These are phyloP conservation scores for Chymomyza procnemis DNA, from an alignment of 2,888 invertebrate species.

Conservation along the genomic window DNA sequence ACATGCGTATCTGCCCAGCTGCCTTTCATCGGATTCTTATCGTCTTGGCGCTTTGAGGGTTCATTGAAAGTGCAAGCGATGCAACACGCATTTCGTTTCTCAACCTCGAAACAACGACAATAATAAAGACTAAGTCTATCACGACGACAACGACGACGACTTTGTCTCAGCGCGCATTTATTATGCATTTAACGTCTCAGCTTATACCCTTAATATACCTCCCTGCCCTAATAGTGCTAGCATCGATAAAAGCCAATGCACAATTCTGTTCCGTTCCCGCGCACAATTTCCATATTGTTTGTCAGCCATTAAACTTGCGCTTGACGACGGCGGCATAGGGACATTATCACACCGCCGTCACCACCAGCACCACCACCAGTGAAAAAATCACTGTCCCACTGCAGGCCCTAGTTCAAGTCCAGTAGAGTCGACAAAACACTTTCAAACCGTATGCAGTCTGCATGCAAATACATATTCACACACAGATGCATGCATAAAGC, in stretches of 20 bases:
- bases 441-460: conserved; percentile 61
- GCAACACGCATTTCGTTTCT: conserved; percentile 50
- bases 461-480: conserved; percentile 59
- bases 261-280: not conserved
- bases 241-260: not conserved
- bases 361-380: conserved; percentile 11
- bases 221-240: not conserved
- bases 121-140: not conserved
- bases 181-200: conserved; percentile 69
- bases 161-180: conserved; percentile 54
- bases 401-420: not conserved
- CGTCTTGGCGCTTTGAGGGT: not conserved
- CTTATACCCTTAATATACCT: not conserved
- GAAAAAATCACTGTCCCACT: not conserved
- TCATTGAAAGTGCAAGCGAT: conserved; percentile 68
- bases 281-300: conserved; percentile 2
- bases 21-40: not conserved
- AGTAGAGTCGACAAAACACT: conserved; percentile 2
- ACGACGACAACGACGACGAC: not conserved
- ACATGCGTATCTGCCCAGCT: conserved; percentile 20
- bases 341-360: conserved; percentile 42
- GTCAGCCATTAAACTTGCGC: not conserved
- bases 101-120: not conserved
- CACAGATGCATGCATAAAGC: not conserved
- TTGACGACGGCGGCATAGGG: conserved; percentile 14